Evolutionary conservation across 2,888 invertebrate genomes (phyloP).

Genomic region (Ashinkailepas kermadecensis): DNA sequence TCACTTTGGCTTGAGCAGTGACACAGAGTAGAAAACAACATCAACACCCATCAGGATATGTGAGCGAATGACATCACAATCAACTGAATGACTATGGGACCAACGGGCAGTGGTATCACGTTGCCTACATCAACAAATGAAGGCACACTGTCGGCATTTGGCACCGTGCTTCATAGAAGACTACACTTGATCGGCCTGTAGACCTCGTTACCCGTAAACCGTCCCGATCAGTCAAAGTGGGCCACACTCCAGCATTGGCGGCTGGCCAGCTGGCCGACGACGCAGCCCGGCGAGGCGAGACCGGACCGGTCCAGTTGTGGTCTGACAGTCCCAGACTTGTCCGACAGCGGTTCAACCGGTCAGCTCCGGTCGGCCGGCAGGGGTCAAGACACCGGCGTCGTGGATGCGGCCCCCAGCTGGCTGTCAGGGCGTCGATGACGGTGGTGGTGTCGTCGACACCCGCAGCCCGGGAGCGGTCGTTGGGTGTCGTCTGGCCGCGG

Average conservation of each 20-base stretch:
- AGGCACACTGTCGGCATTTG: background rate
- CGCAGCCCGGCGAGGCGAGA: background rate
- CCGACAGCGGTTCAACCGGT: too few species aligned
- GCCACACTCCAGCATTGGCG: background rate
- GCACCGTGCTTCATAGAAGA: background rate
- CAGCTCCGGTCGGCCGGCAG: background rate
- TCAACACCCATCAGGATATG: too few species aligned
- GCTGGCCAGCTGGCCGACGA: background rate
- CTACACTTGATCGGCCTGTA: background rate
- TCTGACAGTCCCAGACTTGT: too few species aligned
- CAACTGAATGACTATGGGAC: too few species aligned
- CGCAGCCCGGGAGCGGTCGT: background rate
- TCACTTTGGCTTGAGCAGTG: too few species aligned
- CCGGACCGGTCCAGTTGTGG: background rate
- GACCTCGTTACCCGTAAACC: background rate
- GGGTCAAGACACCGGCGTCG: background rate
- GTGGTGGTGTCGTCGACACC: background rate
- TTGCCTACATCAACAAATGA: too few species aligned
- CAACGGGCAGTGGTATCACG: too few species aligned
- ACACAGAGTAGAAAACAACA: too few species aligned
- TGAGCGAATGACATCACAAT: too few species aligned
- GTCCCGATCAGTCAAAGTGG: background rate
- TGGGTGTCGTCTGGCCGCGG: background rate
- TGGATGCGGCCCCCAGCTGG: background rate
- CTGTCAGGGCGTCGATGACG: background rate